Evolutionary conservation across 2,113 vertebrate genomes (phyloP).

Genomic region (Thamnaconus septentrionalis): DNA sequence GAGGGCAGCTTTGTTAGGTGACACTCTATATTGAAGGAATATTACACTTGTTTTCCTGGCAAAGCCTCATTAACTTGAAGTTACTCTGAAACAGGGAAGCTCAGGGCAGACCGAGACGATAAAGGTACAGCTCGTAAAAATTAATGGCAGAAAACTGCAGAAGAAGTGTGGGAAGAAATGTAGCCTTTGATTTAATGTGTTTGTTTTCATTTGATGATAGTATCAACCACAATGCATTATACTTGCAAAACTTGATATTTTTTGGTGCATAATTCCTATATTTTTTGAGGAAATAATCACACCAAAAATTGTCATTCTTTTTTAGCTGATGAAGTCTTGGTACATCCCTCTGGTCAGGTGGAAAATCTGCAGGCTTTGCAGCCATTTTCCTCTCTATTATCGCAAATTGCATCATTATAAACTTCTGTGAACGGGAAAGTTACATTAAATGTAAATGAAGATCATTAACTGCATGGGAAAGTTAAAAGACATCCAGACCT

Average conservation of each 20-base stretch:
- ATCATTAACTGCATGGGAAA: slow-evolving; percentile 39
- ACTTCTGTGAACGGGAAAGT: slow-evolving; percentile 3
- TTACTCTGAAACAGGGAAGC: not conserved
- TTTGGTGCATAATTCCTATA: no score
- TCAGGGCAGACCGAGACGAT: not conserved
- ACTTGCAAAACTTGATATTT: no score
- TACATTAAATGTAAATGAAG: slow-evolving; percentile 1
- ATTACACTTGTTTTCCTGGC: not conserved
- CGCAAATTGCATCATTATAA: slow-evolving; percentile 36
- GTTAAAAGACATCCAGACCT: slow-evolving; percentile 26
- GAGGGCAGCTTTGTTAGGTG: no score
- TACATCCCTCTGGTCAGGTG: slow-evolving; percentile 26
- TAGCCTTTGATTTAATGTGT: no score
- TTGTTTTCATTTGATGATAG: no score
- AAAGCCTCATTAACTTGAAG: slow-evolving; percentile 4
- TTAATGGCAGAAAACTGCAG: no score
- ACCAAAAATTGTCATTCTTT: not conserved
- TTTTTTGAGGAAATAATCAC: no score
- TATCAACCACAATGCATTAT: no score
- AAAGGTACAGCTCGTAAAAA: no score
- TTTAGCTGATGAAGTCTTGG: slow-evolving; percentile 14
- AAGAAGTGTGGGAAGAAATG: no score
- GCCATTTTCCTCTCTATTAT: slow-evolving; percentile 25
- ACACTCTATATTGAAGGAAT: no score
- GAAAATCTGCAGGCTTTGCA: slow-evolving; percentile 37